Evolutionary conservation across 2,113 vertebrate genomes (phyloP), one percentile per base, ranked within the genome.

Genomic region (Pyxicephalus adspersus): DNA sequence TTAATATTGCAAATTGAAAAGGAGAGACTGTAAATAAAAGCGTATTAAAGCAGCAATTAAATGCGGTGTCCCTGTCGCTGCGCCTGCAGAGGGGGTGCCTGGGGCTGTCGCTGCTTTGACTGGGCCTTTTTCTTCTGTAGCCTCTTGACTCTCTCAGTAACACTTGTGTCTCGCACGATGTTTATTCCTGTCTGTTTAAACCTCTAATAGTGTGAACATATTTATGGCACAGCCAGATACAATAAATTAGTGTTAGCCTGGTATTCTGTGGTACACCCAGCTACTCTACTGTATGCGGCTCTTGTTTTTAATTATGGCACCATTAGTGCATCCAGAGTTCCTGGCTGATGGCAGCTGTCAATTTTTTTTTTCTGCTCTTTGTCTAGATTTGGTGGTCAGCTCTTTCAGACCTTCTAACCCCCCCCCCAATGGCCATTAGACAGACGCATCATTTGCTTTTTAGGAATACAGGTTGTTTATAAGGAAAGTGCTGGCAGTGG

Each of bases 141-240:
- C 58, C 45, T 81, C 80, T 82, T 82, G 80, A 82, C 80, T 82
- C 70, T 82, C 80, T 82, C 80, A 82, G 17, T 55, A 82, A 82
- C 80, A 82, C 80, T 74, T 82, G 80, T 75, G 71, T 75, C 80
- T 82, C 31, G n/a, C 70, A 75, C 55, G 70, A 75, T 82, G 80
- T 82, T 82, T 82, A 82, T 82, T 82, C 71, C 80, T 82, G 71
- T 82, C 80, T 71, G 58, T 73, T 74, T 64, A 82, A 82, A 74
- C 80, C 61, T 58, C 28, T 23, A 82, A 74, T 60, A 75, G 80
- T 82, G 80, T 82, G 70, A 82, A 82, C 80, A 75, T 74, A 82
- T 82, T 82, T 82, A 82, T 82, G 70, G 63, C 71, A 18, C 52
- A 38, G 70, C 61, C 80, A 82, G 71, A 75, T 74, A 82, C 80